Conservation (phyloP, 2,113 vertebrate genomes). For the Xyrauchen texanus region DNA sequence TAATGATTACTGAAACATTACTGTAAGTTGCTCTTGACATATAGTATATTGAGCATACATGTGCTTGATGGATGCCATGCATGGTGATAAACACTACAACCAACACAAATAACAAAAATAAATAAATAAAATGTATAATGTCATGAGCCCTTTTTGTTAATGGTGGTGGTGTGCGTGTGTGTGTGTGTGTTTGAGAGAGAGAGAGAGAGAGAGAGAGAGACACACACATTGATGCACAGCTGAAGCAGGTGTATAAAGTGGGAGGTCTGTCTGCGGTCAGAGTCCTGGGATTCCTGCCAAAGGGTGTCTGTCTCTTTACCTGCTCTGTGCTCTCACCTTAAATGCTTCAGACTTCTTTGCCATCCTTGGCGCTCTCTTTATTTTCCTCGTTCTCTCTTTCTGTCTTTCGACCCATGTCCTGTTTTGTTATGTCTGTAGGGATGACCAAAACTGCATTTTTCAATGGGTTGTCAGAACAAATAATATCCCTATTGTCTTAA, state of each 20-base stretch:
- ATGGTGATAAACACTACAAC: too few relatives aligned
- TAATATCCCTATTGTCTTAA: too few relatives aligned
- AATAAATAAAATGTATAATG: neutral
- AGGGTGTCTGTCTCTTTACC: constrained; percentile 30
- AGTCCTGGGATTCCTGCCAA: constrained; percentile 35
- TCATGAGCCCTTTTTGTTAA: neutral
- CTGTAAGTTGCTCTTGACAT: too few relatives aligned
- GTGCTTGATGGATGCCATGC: too few relatives aligned
- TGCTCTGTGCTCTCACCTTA: constrained; percentile 6
- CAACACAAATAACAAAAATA: neutral
- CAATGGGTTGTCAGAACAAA: too few relatives aligned
- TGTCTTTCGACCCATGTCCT: constrained; percentile 3
- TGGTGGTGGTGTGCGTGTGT: neutral
- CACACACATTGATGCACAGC: constrained; percentile 54
- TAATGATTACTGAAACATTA: too few relatives aligned
- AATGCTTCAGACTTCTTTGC: constrained; percentile 34
- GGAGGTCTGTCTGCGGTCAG: constrained; percentile 56
- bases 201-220: neutral
- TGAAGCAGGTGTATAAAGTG: constrained; percentile 65
- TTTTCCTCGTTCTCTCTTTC: constrained; percentile 1
- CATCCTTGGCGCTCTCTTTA: constrained; percentile 11
- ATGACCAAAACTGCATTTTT: too few relatives aligned
- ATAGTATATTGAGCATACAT: too few relatives aligned
- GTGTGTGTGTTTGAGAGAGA: neutral
- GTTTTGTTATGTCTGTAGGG: neutral